Base-by-base conservation (phyloP, 1,140 invertebrate species). In the Leguminivora glycinivorella region DNA sequence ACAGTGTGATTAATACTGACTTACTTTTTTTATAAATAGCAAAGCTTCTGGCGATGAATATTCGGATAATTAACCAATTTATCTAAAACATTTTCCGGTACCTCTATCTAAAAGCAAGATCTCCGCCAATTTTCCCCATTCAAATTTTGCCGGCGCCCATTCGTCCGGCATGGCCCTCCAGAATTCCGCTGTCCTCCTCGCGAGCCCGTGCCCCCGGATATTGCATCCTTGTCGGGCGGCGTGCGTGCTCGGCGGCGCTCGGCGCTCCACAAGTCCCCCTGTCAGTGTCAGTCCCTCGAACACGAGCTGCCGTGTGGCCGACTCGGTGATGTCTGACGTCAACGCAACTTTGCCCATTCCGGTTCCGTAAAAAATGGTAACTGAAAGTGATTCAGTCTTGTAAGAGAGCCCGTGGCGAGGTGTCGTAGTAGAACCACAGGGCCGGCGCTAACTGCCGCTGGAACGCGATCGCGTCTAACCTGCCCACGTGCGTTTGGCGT, bases 311-410 rank as follows among this genome's bases (percentile, higher is more conserved):
- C 72, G 79, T 73, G 75, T 76, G 78, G 69, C 68, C 67, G 58
- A 76, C 74, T 74, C 78, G 79, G 69, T 68, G 34, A 67, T 67
- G 72, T 70, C 76, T 84, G 79, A 85, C 87, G 84, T 87, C 78
- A 66, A 79, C 70, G 31, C 77, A 72, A 71, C 19, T 70, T 82
- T 74, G 73, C 75, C 72, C 74, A 81, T 83, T 85, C 79, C 77
- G 84, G 80, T 81, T 85, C 82, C 79, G 81, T 89, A 87, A 90
- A 88, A 60, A 85, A 87, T 89, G 84, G 74, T 88, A 76, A 86
- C 82, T 78, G 75, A 87, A 85, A 89, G 82, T 86, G 83, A 83
- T 70, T 84, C 83, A 84, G 80, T 82, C 78, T 79, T 82, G 75
- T 87, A 80, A 75, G 78, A 78, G 75, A 80, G 72, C 68, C 69